Conservation (phyloP, 92 coral and sea anemone genomes). For the Zoanthus sociatus region DNA sequence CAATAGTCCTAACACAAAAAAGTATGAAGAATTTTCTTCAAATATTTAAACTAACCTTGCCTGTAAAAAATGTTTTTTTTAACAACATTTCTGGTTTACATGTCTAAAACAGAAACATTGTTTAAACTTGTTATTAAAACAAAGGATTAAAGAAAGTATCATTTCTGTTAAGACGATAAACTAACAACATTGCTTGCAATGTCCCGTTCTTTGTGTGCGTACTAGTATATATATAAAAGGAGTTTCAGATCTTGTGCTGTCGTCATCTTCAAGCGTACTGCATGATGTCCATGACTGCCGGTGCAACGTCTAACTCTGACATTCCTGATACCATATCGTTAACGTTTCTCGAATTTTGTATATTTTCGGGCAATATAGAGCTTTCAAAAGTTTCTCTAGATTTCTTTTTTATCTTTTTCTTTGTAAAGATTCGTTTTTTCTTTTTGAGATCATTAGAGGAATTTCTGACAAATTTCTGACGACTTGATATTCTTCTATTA, state of each 20-base stretch:
- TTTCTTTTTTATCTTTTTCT: not conserved
- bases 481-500: not conserved
- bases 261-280: not conserved
- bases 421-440: not conserved
- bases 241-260: not conserved
- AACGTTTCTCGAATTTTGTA: not conserved
- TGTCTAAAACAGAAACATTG: too few species aligned
- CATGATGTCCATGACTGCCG: constrained; percentile 19
- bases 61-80: too few species aligned
- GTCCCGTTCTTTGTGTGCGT: not conserved
- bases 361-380: not conserved
- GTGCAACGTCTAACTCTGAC: constrained; percentile 17
- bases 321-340: constrained; percentile 1
- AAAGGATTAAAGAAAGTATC: not conserved
- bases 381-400: not conserved
- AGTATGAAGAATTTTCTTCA: too few species aligned
- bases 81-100: too few species aligned
- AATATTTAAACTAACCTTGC: too few species aligned
- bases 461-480: not conserved
- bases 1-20: too few species aligned
- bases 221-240: not conserved
- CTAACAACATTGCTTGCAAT: not conserved
- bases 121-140: too few species aligned
- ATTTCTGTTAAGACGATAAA: not conserved
- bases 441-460: not conserved